These are phyloP conservation scores for Tamias sibiricus DNA, from an alignment of 2,113 vertebrate species.

Conservation along the genomic window DNA sequence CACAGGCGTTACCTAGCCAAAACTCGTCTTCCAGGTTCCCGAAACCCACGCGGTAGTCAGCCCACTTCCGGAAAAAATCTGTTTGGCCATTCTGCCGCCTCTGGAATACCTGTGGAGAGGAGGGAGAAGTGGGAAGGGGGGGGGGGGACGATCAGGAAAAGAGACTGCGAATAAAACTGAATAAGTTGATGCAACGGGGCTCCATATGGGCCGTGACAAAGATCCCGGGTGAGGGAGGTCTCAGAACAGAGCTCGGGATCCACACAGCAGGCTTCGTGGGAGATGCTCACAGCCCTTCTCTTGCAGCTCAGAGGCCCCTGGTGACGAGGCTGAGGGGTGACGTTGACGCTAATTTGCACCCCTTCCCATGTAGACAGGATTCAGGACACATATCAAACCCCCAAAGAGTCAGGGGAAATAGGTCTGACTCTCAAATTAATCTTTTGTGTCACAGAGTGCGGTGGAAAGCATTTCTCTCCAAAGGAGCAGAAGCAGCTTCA, in stretches of 20 bases:
- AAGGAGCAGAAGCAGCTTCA: constrained; percentile 48
- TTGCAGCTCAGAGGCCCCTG: background rate
- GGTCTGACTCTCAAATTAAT: constrained; percentile 38
- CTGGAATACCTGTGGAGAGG: constrained; percentile 93
- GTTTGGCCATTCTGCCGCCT: constrained; percentile 97
- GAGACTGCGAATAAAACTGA: background rate
- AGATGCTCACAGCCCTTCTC: background rate
- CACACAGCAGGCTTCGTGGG: background rate
- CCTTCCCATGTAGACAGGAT: background rate
- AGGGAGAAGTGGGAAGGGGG: background rate
- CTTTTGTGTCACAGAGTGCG: background rate
- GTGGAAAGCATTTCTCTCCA: constrained; percentile 66
- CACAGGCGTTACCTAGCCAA: constrained; percentile 93
- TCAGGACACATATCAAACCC: background rate
- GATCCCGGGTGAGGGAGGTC: background rate
- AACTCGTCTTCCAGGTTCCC: constrained; percentile 99
- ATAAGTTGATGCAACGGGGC: no score
- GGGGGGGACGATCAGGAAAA: background rate
- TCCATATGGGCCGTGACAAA: background rate
- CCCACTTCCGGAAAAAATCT: constrained; percentile 97
- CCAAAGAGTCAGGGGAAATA: background rate
- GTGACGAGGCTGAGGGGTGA: background rate
- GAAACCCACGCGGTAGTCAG: constrained; percentile 95
- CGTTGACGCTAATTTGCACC: constrained; percentile 21
- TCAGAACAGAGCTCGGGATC: background rate